Evolutionary conservation across 1,140 invertebrate genomes (phyloP), one percentile per base, ranked within the genome.

Genomic region (Solen grandis): DNA sequence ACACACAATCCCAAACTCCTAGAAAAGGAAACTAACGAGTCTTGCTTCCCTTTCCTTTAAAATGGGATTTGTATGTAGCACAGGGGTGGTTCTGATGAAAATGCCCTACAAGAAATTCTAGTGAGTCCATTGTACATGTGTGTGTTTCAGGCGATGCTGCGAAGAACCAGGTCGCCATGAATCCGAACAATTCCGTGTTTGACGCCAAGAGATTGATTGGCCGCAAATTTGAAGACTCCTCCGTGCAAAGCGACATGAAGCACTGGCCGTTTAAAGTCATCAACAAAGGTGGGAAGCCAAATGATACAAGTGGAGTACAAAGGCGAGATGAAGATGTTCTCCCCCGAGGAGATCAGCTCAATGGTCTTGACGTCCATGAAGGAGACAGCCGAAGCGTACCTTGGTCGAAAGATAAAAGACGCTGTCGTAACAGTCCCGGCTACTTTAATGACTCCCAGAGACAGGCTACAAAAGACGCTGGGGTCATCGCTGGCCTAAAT

Each of bases 141-240:
- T n/a, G n/a, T n/a, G n/a, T 76, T 65, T 57, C 74, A 76, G 76
- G 76, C 27, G 96, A 98, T 90, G 94, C 93, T 1, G 93, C 93
- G 38, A 94, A 96, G 89, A 95, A 93, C 84, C 92, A 94, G 84
- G 91, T 92, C n/a, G 93, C 93, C 54, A 97, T 97, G 95, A 99
- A 99, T 92, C 97, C 97, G 77, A 96, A 95, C 89, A 99, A 99
- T 94, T 99, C 98, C 78, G 96, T 99, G 92, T 99, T 98, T 92
- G 93, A 94, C 84, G 94, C 93, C 25, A 94, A 94, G 93, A 95
- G 97, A 92, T 94, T 99, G 84, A 98, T 99, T 92, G 97, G 97
- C 63, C 95, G 97, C 89, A 96, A 97, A 84, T 99, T 97, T 89
- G 97, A 98, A 81, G 98, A 99, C 92, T 3, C 31, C 4, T 59